Conservation (phyloP, 2,888 invertebrate genomes). For the Aproaerema taeniolella region DNA sequence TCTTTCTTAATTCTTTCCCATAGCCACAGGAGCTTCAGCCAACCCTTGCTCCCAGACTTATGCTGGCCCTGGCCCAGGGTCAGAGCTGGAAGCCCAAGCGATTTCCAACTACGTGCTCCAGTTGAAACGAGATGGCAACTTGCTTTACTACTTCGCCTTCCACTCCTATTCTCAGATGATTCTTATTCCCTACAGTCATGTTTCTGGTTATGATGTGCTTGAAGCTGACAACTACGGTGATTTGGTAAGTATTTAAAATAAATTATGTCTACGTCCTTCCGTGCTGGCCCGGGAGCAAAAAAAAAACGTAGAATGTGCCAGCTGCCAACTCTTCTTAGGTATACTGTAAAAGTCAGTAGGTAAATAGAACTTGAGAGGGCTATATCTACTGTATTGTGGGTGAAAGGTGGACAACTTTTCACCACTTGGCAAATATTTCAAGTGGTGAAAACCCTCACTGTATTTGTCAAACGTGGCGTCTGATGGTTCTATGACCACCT, state of each 20-base stretch:
- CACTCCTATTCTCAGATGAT: conserved; percentile 76
- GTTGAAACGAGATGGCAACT: conserved; percentile 31
- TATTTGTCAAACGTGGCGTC: too few relatives aligned
- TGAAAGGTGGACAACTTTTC: too few relatives aligned
- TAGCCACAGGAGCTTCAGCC: conserved; percentile 51
- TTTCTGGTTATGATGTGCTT: conserved; percentile 32
- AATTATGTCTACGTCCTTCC: too few relatives aligned
- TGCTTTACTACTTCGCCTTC: conserved; percentile 68
- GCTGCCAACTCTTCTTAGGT: too few relatives aligned
- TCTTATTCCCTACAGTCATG: conserved; percentile 61
- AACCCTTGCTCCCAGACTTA: conserved; percentile 67
- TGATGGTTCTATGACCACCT: too few relatives aligned
- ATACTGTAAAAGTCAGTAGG: too few relatives aligned
- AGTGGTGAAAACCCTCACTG: conserved; percentile 3
- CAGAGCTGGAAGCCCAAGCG: conserved; percentile 69
- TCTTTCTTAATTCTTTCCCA: too few relatives aligned
- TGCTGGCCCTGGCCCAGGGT: conserved; percentile 64
- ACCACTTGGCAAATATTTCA: background rate
- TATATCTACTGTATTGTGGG: too few relatives aligned
- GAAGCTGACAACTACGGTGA: conserved; percentile 48
- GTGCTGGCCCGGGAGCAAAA: too few relatives aligned
- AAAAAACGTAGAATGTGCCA: too few relatives aligned
- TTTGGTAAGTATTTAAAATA: conserved; percentile 42
- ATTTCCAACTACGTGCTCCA: conserved; percentile 43
- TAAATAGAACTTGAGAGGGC: too few relatives aligned